Percentiles rank a stretch among this genome's conserved stretches.
Evolutionary conservation across 2,888 invertebrate genomes (phyloP).

Genomic region (Synanthedon vespiformis): DNA sequence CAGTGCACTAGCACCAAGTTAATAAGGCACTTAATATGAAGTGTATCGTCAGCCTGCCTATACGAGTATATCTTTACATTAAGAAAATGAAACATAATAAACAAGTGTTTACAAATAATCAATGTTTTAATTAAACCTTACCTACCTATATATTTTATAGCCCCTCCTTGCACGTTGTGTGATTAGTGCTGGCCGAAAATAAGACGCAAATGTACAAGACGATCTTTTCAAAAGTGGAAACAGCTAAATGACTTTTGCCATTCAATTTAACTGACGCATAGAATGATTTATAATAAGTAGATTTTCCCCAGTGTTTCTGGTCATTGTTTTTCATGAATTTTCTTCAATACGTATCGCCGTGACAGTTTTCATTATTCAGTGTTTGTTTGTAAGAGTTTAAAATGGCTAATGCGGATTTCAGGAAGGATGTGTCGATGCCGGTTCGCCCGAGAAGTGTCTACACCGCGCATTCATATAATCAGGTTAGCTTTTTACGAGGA

Average conservation of each 20-base stretch:
- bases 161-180: no score
- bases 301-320: constrained; percentile 47
- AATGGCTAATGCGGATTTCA: constrained; percentile 65
- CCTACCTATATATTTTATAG: no score
- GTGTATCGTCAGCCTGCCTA: no score
- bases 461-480: constrained; percentile 75
- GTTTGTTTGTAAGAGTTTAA: constrained; percentile 40
- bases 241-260: constrained; percentile 35
- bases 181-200: no score
- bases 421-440: constrained; percentile 59
- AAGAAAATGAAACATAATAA: no score
- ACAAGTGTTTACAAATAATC: no score
- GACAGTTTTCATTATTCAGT: constrained; percentile 28
- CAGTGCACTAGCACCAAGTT: no score
- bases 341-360: constrained; percentile 47
- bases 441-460: constrained; percentile 77
- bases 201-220: no score
- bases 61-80: no score
- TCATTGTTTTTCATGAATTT: constrained; percentile 56
- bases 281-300: constrained; percentile 58
- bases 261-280: constrained; percentile 24
- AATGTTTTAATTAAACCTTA: no score
- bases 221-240: constrained; percentile 30
- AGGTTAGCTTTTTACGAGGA: constrained; percentile 25
- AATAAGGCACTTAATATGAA: no score